Base-by-base conservation (phyloP, 2,113 vertebrate genomes). In the Clarias gariepinus region DNA sequence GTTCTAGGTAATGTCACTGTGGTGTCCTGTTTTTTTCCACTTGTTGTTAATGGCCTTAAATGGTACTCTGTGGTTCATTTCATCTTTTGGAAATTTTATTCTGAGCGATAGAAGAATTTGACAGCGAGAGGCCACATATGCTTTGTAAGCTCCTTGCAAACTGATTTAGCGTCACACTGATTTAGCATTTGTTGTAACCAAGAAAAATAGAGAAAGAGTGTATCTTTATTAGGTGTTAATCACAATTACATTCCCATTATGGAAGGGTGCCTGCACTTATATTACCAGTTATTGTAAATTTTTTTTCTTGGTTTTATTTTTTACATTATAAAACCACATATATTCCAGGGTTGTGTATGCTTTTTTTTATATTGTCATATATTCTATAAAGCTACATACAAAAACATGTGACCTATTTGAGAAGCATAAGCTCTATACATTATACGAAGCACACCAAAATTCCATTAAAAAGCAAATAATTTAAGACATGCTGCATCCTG, bases 351-450 rank as follows among this genome's bases (percentile, higher is more conserved):
- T 18, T 36, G 33, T 36, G 18, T 7, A 18, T 47, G 33, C 19
- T 8, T 68, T 68, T n/a, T n/a, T 68, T 68, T 41, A 71, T 71
- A 71, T 21, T 19, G 18, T 71, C 47, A 25, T 80, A 82, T 76
- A 82, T 69, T 28, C 58, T 66, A 81, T 69, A 76, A 61, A 61
- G 33, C 47, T 61, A 47, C 53, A 78, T 82, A 63, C 36, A 25
- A 88, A 55, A 7, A 11, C 25, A 55, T 78, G 9, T 1, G 33
- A 4, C 2, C 30, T 60, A 21, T 30, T 21, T 30, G 16, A 79
- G 4, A 79, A 58, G 15, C 3, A 15, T n/a, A 52, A 53, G 21
- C 33, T 78, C 41, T 68, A 76, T 52, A 28, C 28, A 41, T 55
- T 15, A 77, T 63, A 18, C 3, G 77, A 53, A 84, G 9, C 10